A percentile compares a stretch with the other conserved stretches of the same genome.
These are phyloP conservation scores for Tetragnatha versicolor DNA, from an alignment of 1,140 invertebrate genomes.

Conservation along the genomic window DNA sequence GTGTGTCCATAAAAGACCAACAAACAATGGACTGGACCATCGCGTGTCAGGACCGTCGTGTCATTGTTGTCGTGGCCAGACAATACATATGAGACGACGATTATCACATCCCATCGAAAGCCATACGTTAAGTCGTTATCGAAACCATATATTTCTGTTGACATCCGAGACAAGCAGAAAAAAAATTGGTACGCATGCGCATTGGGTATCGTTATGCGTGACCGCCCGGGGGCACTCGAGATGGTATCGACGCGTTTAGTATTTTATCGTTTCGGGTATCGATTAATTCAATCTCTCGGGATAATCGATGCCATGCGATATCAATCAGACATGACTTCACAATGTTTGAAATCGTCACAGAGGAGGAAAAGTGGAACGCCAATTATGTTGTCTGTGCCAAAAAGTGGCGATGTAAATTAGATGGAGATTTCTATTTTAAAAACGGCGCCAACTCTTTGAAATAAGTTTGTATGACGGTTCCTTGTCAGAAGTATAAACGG, in stretches of 20 bases:
- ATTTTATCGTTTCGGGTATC: conserved; percentile 30
- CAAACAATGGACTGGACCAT: conserved; percentile 27
- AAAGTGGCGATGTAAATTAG: too few species aligned
- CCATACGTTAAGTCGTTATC: conserved; percentile 45
- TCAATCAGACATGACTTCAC: conserved; percentile 29
- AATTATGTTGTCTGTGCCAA: conserved; percentile 22
- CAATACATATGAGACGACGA: conserved; percentile 24
- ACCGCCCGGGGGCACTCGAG: not conserved
- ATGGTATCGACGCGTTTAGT: conserved; percentile 17
- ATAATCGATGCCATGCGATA: conserved; percentile 28
- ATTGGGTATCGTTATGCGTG: not conserved
- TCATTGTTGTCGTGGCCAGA: conserved; percentile 37
- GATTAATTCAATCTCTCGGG: conserved; percentile 17
- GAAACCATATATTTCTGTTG: conserved; percentile 43
- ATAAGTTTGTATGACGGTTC: too few species aligned
- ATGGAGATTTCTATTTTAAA: too few species aligned
- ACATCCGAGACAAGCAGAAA: conserved; percentile 14
- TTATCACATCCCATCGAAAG: conserved; percentile 32
- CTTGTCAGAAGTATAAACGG: too few species aligned
- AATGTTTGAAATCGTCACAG: conserved; percentile 12
- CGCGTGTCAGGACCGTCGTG: conserved; percentile 12
- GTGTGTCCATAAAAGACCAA: conserved; percentile 12
- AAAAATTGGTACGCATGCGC: not conserved
- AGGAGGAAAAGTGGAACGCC: not conserved
- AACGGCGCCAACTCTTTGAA: too few species aligned